phyloP scores from a whole-genome alignment of 2,888 invertebrate species.

The Ommatoiulus sabulosus region DNA sequence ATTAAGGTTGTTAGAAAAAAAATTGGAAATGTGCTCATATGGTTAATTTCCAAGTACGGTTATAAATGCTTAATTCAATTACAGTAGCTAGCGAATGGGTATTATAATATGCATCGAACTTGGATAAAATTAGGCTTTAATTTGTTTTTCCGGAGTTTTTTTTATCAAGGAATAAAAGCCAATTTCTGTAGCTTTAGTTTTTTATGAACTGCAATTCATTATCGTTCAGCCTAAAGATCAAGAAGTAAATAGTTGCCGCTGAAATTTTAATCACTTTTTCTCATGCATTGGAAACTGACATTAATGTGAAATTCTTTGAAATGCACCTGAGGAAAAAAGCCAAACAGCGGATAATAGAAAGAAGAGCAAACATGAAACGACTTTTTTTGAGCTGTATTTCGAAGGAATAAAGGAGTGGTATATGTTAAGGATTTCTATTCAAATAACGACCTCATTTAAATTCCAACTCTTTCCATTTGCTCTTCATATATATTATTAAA shows the following conservation, averaged over 20 bases:
- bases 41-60: too few relatives aligned
- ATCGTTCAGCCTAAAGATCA: neutral
- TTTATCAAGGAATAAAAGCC: neutral
- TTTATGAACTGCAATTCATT: neutral
- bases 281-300: neutral
- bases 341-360: neutral
- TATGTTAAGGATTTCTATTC: constrained; percentile 5
- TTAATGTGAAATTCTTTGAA: neutral
- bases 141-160: neutral
- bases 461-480: neutral
- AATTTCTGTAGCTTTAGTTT: neutral
- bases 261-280: constrained; percentile 22
- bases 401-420: neutral
- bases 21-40: too few relatives aligned
- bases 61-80: neutral
- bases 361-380: neutral
- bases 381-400: neutral
- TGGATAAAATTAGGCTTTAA: neutral
- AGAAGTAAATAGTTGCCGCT: neutral
- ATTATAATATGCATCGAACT: neutral
- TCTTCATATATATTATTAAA: constrained; percentile 2
- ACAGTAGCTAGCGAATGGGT: neutral
- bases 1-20: too few relatives aligned
- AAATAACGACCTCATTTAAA: neutral
- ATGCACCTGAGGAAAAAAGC: neutral